Percentiles rank a stretch among this genome's conserved stretches.
Evolutionary conservation across 2,113 vertebrate species (phyloP).

Genomic region (Dinomys branickii): DNA sequence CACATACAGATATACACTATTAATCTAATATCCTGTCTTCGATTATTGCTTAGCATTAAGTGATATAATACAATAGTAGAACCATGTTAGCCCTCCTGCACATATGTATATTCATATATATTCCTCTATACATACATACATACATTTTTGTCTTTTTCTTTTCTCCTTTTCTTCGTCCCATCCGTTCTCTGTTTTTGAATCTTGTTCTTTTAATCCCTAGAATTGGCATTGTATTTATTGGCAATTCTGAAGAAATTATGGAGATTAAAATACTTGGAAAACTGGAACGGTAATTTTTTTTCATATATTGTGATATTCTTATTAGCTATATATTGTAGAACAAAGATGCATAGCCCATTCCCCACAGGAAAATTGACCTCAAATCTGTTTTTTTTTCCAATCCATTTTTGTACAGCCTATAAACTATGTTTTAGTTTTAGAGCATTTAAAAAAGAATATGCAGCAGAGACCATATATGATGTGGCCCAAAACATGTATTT

Average conservation of each 20-base stretch:
- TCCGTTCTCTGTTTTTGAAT: no score
- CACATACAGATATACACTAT: no score
- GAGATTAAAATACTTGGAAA: slow-evolving; percentile 95
- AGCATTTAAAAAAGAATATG: neutral
- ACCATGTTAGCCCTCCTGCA: no score
- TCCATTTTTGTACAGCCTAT: neutral
- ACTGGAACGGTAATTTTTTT: slow-evolving; percentile 90
- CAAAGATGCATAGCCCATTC: neutral
- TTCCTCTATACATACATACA: no score
- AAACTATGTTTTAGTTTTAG: slow-evolving; percentile 9
- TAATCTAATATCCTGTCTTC: no score
- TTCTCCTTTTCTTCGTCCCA: no score
- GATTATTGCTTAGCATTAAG: no score
- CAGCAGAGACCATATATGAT: no score
- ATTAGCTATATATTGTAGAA: neutral
- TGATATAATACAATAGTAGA: no score
- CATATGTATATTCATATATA: no score
- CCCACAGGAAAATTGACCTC: neutral
- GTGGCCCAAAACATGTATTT: slow-evolving; percentile 28
- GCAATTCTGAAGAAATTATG: slow-evolving; percentile 91
- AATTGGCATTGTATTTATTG: slow-evolving; percentile 93
- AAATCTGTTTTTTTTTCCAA: neutral
- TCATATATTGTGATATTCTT: neutral
- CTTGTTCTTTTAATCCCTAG: slow-evolving; percentile 81
- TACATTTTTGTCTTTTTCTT: no score